Evolutionary conservation across 1,140 invertebrate species (phyloP), one percentile per base, ranked within the genome.

Genomic region (Helicoverpa zea): DNA sequence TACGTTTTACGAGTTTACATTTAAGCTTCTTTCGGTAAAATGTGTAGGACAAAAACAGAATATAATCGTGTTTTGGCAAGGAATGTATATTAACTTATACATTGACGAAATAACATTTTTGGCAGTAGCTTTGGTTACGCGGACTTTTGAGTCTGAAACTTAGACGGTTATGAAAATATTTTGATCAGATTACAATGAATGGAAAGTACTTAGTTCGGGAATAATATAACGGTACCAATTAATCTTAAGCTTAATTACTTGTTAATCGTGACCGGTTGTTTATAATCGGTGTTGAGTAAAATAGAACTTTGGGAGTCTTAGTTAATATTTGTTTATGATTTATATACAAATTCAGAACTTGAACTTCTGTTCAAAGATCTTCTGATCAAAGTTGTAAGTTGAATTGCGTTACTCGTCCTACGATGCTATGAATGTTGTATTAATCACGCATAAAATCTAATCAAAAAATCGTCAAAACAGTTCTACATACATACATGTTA

Each of bases 261-360:
- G 66, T 51, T 70, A 52, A 70, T 23, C 51, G 49, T 52, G 16
- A 29, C 13, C 66, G 23, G 66, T 51, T 70, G 66, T 29, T 70
- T 29, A 16, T 52, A 29, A 70, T 43, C 18, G 64, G 43, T 16
- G 23, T 18, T 52, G 4, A 2, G 47, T 63, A 47, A 66, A 66
- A 14, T 43, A 47, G 16, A 16, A 47, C n/a, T 64, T 16, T 30
- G 30, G 5, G n/a, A n/a, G 9, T 12, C n/a, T 43, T 2, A n/a
- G 30, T 10, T 7, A 64, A 43, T 43, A 29, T 64, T 59, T 59
- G 16, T 59, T 23, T 9, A 23, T 18, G 18, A 23, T 11, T 59
- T 59, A 23, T 10, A 58, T 1, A 59, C 10, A 23, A 29, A 59
- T 23, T 23, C 18, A 12, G 18, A 2, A 23, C 9, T 58, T 9